phyloP scores from a whole-genome alignment of 1,140 invertebrate genomes.

The Aporrectodea caliginosa region DNA sequence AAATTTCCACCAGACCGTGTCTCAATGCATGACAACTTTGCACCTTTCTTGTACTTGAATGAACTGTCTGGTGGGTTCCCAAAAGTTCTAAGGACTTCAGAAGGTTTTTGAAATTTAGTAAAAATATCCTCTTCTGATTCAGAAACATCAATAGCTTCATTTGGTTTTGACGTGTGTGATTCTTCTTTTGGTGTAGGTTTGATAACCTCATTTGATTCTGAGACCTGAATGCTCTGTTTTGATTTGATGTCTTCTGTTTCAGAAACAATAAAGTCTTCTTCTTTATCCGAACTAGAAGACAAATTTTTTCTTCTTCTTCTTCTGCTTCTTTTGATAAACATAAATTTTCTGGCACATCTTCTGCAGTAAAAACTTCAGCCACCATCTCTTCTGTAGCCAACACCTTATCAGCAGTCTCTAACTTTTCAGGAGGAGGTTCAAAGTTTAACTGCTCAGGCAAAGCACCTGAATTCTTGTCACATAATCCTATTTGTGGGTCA shows the following conservation, averaged over 20 bases:
- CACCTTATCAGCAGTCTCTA: too few species aligned
- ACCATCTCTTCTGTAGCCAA: too few species aligned
- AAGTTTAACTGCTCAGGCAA: background rate
- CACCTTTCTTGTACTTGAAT: background rate
- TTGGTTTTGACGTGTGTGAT: background rate
- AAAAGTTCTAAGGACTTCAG: background rate
- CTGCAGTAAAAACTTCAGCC: too few species aligned
- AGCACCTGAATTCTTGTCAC: background rate
- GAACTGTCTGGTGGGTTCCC: background rate
- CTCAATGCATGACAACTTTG: slow-evolving; percentile 4
- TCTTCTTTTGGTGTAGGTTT: slow-evolving; percentile 5
- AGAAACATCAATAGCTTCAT: background rate
- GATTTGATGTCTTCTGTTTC: background rate
- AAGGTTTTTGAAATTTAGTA: background rate
- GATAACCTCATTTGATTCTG: background rate
- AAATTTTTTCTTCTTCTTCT: too few species aligned
- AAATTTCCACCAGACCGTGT: slow-evolving; percentile 6
- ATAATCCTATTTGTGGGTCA: too few species aligned
- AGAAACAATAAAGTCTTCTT: background rate
- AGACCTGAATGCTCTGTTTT: too few species aligned
- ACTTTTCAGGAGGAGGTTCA: background rate
- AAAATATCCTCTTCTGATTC: background rate
- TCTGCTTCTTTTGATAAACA: too few species aligned
- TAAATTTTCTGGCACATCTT: too few species aligned
- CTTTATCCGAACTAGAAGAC: too few species aligned